Conservation (phyloP, 2,888 invertebrate genomes). For the Volucella inanis region DNA sequence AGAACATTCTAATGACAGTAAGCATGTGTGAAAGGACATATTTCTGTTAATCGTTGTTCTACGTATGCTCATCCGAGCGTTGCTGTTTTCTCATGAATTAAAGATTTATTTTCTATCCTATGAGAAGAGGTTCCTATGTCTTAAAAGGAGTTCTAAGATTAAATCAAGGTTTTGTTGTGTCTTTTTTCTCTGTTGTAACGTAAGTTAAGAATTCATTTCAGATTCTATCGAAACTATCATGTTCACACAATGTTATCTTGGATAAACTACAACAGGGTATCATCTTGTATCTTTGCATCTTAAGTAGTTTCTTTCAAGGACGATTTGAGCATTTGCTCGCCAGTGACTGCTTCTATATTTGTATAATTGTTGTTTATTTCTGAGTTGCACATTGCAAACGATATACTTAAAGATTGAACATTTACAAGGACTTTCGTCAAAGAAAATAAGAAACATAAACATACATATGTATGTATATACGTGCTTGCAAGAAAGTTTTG, state of each 20-base stretch:
- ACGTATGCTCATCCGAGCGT: background rate
- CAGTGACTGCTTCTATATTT: background rate
- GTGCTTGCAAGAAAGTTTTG: conserved; percentile 51
- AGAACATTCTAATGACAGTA: conserved; percentile 60
- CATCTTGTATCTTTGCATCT: conserved; percentile 55
- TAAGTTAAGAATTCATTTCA: conserved; percentile 62
- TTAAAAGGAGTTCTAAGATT: conserved; percentile 60
- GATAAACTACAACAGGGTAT: conserved; percentile 47
- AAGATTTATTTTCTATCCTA: conserved; percentile 50
- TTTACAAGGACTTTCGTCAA: conserved; percentile 46
- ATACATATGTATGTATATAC: background rate
- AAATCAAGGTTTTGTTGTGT: conserved; percentile 56
- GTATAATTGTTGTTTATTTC: conserved; percentile 66
- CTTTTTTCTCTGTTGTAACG: conserved; percentile 27
- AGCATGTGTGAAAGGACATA: conserved; percentile 70
- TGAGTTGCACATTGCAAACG: conserved; percentile 55
- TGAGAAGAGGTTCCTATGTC: background rate
- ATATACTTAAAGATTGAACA: conserved; percentile 56
- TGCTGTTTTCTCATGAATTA: conserved; percentile 58
- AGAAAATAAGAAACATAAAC: background rate
- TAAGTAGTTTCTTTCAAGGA: conserved; percentile 34
- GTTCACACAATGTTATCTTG: conserved; percentile 72
- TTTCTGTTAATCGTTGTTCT: conserved; percentile 59
- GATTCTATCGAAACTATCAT: conserved; percentile 71
- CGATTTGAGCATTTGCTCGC: background rate